Conservation (phyloP, 2,888 invertebrate species). For the Lumbricus terrestris region DNA sequence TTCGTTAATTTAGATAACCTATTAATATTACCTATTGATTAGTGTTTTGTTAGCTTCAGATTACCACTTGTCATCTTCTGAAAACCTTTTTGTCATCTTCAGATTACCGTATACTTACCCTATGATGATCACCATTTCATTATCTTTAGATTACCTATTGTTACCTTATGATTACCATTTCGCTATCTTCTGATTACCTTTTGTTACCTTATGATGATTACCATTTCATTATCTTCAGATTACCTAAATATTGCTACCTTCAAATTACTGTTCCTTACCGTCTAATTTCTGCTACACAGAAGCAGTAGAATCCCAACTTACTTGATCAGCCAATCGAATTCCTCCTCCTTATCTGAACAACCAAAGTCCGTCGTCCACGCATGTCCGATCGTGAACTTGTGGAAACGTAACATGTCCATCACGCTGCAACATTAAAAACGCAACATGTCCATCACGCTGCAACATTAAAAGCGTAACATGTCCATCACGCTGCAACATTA, state of each 20-base stretch:
- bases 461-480: constrained; percentile 94
- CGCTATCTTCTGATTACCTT: too few species aligned
- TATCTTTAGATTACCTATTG: neutral
- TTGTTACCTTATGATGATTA: too few species aligned
- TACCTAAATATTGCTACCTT: neutral
- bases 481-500: constrained; percentile 79
- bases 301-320: constrained; percentile 37
- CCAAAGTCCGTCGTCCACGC: constrained; percentile 97
- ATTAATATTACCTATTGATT: too few species aligned
- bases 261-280: neutral
- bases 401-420: constrained; percentile 93
- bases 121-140: too few species aligned
- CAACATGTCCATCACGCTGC: constrained; percentile 94
- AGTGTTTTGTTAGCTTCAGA: neutral
- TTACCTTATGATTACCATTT: neutral
- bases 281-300: neutral
- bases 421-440: too few species aligned
- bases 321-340: constrained; percentile 72
- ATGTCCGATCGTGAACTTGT: constrained; percentile 93
- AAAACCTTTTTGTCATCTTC: too few species aligned
- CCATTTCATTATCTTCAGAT: too few species aligned
- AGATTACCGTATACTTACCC: too few species aligned
- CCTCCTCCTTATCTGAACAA: constrained; percentile 76
- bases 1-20: too few species aligned
- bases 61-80: too few species aligned